phyloP scores from a whole-genome alignment of 2,888 invertebrate species.

The Piscicola geometra region DNA sequence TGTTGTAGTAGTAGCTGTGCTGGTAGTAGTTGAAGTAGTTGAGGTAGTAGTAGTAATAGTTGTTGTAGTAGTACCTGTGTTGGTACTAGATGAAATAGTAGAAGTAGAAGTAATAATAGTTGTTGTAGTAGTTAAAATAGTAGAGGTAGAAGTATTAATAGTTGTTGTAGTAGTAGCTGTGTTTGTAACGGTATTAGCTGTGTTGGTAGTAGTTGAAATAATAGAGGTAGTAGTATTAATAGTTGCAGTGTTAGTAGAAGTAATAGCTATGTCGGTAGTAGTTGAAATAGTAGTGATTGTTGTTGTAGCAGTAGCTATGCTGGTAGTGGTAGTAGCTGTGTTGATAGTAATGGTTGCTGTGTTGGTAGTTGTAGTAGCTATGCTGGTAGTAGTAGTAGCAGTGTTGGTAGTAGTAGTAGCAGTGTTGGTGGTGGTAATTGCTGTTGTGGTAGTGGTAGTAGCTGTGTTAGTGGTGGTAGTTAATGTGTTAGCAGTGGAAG shows the following conservation, averaged over 20 bases:
- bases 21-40: not conserved
- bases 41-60: not conserved
- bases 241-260: not conserved
- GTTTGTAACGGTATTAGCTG: not conserved
- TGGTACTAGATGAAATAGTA: not conserved
- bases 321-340: not conserved
- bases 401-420: not conserved
- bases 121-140: not conserved
- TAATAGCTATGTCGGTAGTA: not conserved
- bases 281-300: not conserved
- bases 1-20: not conserved
- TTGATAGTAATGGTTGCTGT: not conserved
- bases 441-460: not conserved
- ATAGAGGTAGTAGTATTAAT: not conserved
- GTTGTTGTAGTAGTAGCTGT: conserved; percentile 1
- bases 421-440: not conserved
- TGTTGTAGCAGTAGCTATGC: not conserved
- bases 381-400: not conserved
- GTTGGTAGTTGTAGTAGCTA: not conserved
- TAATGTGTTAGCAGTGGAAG: not conserved
- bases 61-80: not conserved
- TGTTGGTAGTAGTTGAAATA: not conserved
- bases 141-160: not conserved
- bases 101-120: not conserved
- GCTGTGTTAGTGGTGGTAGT: not conserved